Evolutionary conservation across 2,113 vertebrate species (phyloP), one percentile per base, ranked within the genome.

Genomic region (Embiotoca jacksoni): DNA sequence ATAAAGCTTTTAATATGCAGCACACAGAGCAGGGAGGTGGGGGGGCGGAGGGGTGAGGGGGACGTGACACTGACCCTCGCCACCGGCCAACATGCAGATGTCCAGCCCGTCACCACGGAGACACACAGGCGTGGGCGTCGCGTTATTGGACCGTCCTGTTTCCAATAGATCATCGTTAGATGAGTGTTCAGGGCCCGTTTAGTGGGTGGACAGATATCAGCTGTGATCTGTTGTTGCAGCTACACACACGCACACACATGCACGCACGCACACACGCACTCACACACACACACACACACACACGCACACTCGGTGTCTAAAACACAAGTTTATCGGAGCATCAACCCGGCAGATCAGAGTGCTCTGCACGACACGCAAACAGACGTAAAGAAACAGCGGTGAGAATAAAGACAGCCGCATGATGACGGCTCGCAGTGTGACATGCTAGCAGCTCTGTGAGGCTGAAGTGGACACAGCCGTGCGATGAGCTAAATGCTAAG

Each of bases 1-100:
- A 96, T 96, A 96, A 97, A 97, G 97, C 95, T 96, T 95, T 99
- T 98, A 97, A 98, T 98, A 99, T 98, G 96, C 96, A 96, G 95
- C 90, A 72, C 95, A 97, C 96, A 97, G 96, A 96, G 81, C 77
- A 23, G 23, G 23, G 23, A 23, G 23, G 23, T 23, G 23, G 23
- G 23, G 23, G 23, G 23, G 23, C 23, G 23, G 23, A 1, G 23
- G 23, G 23, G 23, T 23, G 23, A 23, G 89, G 90, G 90, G 94
- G 80, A 95, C 93, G 90, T 93, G 91, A 91, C 74, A 91, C 90
- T 2, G 75, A 61, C 65, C 55, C 82, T 94, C 94, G 94, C 93
- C 85, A 94, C 75, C 16, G 23, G 23, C 23, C 23, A 23, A 23
- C 23, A 23, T 23, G 23, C 23, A 23, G 23, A 23, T 23, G 23